phyloP scores from a whole-genome alignment of 23 tunicate species.

The Styela clava region DNA sequence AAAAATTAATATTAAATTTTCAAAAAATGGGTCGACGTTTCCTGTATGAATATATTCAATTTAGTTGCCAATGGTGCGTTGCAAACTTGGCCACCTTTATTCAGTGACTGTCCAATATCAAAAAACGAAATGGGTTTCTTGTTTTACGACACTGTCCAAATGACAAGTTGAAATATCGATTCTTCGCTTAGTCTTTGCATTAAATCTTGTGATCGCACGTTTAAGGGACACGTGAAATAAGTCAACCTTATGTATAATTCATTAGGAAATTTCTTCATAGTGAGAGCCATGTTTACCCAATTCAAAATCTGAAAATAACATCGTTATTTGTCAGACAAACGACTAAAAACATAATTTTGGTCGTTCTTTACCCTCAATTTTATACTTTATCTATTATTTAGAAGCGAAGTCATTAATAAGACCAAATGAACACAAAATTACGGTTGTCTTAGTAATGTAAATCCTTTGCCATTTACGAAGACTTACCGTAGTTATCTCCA shows the following conservation, averaged over 20 bases:
- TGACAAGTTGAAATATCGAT: neutral
- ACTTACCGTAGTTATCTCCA: neutral
- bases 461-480: neutral
- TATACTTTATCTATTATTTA: neutral
- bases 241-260: slow-evolving; percentile 12
- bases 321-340: neutral
- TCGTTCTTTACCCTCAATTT: neutral
- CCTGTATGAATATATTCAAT: too few species aligned
- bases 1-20: too few species aligned
- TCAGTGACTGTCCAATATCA: too few species aligned
- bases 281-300: neutral
- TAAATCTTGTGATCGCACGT: neutral
- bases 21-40: too few species aligned
- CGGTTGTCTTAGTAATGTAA: neutral
- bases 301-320: neutral
- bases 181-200: neutral
- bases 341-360: neutral
- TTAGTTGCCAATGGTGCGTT: too few species aligned
- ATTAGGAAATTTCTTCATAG: neutral
- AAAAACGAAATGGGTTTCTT: too few species aligned
- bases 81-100: too few species aligned
- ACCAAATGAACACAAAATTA: neutral
- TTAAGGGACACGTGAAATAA: neutral
- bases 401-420: neutral
- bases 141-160: neutral